Percentiles rank a stretch among this genome's conserved stretches.
These are phyloP conservation scores for Scrobipalpa atriplicella DNA, from an alignment of 2,888 invertebrate species.

Conservation along the genomic window DNA sequence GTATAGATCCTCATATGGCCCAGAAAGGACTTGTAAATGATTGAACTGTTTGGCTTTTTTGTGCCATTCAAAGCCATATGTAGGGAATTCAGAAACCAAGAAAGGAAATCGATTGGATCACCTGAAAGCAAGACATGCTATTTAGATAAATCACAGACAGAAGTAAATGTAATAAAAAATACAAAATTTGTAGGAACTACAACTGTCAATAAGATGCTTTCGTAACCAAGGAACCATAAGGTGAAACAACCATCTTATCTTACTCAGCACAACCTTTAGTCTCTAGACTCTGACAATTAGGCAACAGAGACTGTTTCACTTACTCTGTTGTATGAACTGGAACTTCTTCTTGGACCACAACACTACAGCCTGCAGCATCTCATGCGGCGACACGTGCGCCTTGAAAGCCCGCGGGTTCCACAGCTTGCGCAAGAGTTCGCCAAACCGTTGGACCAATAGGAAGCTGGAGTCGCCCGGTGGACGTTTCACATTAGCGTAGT, in stretches of 20 bases:
- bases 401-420: slow-evolving; percentile 99
- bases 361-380: slow-evolving; percentile 99
- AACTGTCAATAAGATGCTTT: no score
- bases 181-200: no score
- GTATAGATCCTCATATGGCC: slow-evolving; percentile 95
- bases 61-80: slow-evolving; percentile 97
- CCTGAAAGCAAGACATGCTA: slow-evolving; percentile 77
- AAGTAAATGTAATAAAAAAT: background rate
- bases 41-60: slow-evolving; percentile 93
- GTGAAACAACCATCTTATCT: no score
- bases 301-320: no score
- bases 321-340: slow-evolving; percentile 99
- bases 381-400: slow-evolving; percentile 99
- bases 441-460: slow-evolving; percentile 95
- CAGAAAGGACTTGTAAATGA: slow-evolving; percentile 97
- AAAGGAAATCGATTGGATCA: slow-evolving; percentile 98
- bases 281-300: no score
- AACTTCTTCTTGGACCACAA: slow-evolving; percentile 98
- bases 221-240: no score
- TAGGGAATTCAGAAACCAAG: slow-evolving; percentile 98
- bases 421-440: slow-evolving; percentile 97
- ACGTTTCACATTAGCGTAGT: slow-evolving; percentile 93
- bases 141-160: slow-evolving; percentile 6
- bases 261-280: no score
- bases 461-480: slow-evolving; percentile 98